Evolutionary conservation across 2,113 vertebrate species (phyloP), one percentile per base, ranked within the genome.

Genomic region (Mirza zaza): DNA sequence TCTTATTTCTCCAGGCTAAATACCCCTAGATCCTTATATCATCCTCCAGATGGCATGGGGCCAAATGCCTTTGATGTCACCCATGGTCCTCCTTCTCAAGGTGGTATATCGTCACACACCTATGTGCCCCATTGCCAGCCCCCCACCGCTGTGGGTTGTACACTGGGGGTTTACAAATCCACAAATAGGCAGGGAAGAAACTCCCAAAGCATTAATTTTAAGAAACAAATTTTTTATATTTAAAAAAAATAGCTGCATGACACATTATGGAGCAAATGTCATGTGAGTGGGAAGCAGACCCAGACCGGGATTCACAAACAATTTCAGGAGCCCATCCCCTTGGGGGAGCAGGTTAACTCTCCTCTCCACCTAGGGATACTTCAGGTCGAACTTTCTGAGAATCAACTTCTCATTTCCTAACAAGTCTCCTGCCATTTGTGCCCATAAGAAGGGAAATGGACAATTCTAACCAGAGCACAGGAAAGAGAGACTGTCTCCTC

Each of bases 31-130:
- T 23, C 34, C 27, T 48, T 8, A 8, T 0, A 8, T 8, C 39
- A 27, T 11, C 57, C 42, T 68, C 48, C 88, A 23, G 0, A 4
- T 0, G 1, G 39, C 42, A 42, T 0, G 25, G n/a, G 21, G 81
- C 94, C 34, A 27, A 12, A 57, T 11, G 10, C 68, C n/a, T 15
- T 7, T 0, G 6, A 9, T 4, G 17, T 45, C 89, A n/a, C n/a
- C 4, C 0, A 20, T 4, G 63, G 29, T n/a, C 23, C 45, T 11
- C 15, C 39, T n/a, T 77, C 63, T 90, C 81, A 29, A 20, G 25
- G n/a, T 1, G 17, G 32, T 75, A 27, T 45, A 27, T 75, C 14
- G 2, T 48, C 32, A 48, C 29, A 18, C 18, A 25, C 2, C 57
- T 0, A 3, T 15, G 65, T 23, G 14, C 6, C 32, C 23, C 39